Evolutionary conservation across 2,113 vertebrate genomes (phyloP), one percentile per base, ranked within the genome.

Genomic region (Glaucidium brasilianum): DNA sequence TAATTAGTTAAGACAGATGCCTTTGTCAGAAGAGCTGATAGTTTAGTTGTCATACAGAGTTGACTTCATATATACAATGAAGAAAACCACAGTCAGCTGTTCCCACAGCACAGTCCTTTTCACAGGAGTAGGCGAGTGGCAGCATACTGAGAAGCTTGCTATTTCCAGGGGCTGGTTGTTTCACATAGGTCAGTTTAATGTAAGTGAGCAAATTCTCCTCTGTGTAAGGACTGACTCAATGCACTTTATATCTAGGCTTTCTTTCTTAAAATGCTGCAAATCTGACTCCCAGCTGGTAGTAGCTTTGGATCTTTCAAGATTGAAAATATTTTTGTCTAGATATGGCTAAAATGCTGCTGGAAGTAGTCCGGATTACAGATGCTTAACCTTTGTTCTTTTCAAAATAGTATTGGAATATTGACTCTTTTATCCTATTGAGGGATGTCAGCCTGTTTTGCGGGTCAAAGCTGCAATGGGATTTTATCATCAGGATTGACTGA

Each of bases 111-210:
- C 26, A 25, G 77, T 35, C n/a, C 26, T 84, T 50, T 66, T 66
- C 56, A 35, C 21, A 25, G 25, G 37, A 62, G 13, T 1, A 22
- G 18, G 23, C 8, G 2, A 43, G 58, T 50, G 34, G 45, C 45
- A 88, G 19, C 0, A 0, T 41, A 25, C 12, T 35, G 43, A 11
- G 58, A 78, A 59, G 20, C 29, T 4, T 43, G n/a, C 3, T 17
- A 4, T 59, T 86, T 64, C 19, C 72, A 47, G 49, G 12, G 11
- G 3, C 30, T 79, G 47, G 1, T 56, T 41, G 39, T 84, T 84
- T 73, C 18, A 43, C 9, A 4, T 16, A 39, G 34, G 26, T 69
- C 34, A 56, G 34, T 37, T 80, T 39, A 63, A 67, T 50, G 8
- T 22, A 41, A 50, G 25, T 17, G 45, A 69, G 22, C 15, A 52